Evolutionary conservation across 2,888 invertebrate species (phyloP).

Genomic region (Drosophila rellima): DNA sequence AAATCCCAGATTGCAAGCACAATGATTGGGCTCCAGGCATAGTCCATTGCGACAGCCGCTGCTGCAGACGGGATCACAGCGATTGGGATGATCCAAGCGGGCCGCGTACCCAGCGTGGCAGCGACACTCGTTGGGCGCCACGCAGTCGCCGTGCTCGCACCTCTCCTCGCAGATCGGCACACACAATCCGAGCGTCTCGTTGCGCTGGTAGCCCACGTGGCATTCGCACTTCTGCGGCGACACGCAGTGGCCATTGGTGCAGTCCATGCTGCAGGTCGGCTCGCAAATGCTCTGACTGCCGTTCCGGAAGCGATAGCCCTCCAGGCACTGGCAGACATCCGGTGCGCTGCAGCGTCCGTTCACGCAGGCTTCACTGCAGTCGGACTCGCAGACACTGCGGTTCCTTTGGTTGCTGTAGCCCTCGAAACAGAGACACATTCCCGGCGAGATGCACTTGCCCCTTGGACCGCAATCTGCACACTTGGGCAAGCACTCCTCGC

Average conservation of each 20-base stretch:
- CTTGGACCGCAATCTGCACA: conserved; percentile 79
- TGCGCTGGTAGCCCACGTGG: conserved; percentile 85
- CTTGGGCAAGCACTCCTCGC: conserved; percentile 77
- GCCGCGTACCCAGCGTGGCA: conserved; percentile 85
- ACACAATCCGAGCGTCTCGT: conserved; percentile 68
- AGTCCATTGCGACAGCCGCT: conserved; percentile 79
- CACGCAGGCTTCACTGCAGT: conserved; percentile 75
- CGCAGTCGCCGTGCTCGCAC: conserved; percentile 84
- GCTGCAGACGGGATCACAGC: conserved; percentile 81
- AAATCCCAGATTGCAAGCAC: conserved; percentile 78
- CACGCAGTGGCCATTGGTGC: conserved; percentile 86
- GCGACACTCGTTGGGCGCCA: conserved; percentile 86
- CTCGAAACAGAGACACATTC: conserved; percentile 74
- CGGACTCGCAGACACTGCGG: conserved; percentile 71
- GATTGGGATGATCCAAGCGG: conserved; percentile 60
- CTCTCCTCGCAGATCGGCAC: conserved; percentile 75
- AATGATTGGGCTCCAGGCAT: conserved; percentile 86
- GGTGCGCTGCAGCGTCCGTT: conserved; percentile 81
- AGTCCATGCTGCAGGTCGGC: conserved; percentile 83
- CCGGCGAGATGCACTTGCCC: conserved; percentile 80
- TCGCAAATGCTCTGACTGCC: conserved; percentile 80
- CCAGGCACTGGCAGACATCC: conserved; percentile 78
- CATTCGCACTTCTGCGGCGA: conserved; percentile 88
- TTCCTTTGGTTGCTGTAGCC: conserved; percentile 78
- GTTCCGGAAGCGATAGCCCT: conserved; percentile 66